Evolutionary conservation across 1,140 invertebrate species (phyloP).

Genomic region (Ips nitidus): DNA sequence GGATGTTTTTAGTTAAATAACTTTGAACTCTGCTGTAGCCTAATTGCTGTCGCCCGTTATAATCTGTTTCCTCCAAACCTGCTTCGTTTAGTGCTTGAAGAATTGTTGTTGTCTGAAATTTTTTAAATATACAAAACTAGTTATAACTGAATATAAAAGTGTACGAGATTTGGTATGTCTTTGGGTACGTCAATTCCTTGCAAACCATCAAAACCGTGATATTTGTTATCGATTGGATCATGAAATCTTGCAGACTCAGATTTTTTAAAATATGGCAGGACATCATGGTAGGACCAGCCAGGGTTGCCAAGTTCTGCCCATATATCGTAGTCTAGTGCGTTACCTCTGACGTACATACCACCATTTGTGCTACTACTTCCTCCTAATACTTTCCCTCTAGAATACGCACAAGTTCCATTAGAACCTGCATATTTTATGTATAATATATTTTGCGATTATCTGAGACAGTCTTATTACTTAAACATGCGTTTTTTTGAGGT

Average conservation of each 20-base stretch:
- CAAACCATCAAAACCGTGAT: constrained; percentile 28
- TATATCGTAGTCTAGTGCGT: constrained; percentile 61
- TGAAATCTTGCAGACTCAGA: constrained; percentile 45
- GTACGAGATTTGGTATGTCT: constrained; percentile 6
- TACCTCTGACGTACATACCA: constrained; percentile 87
- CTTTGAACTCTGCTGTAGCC: constrained; percentile 26
- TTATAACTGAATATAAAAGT: not conserved
- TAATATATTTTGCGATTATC: constrained; percentile 47
- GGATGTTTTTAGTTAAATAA: constrained; percentile 17
- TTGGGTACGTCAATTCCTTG: constrained; percentile 15
- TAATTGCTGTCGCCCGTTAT: constrained; percentile 44
- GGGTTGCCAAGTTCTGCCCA: constrained; percentile 74
- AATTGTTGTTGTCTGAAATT: constrained; percentile 32
- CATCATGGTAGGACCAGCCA: constrained; percentile 41
- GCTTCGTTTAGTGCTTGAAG: constrained; percentile 32
- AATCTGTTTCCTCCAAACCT: constrained; percentile 27
- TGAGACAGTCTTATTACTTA: constrained; percentile 26
- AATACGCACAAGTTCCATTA: constrained; percentile 57
- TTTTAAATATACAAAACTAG: not conserved
- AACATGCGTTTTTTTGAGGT: constrained; percentile 24
- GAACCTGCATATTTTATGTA: constrained; percentile 43
- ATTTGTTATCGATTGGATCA: constrained; percentile 9
- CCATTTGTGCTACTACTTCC: constrained; percentile 80
- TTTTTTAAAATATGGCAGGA: constrained; percentile 42
- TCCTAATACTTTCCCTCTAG: constrained; percentile 66